Conservation (phyloP, 2,797 vertebrate species). For the Salmo trutta region DNA sequence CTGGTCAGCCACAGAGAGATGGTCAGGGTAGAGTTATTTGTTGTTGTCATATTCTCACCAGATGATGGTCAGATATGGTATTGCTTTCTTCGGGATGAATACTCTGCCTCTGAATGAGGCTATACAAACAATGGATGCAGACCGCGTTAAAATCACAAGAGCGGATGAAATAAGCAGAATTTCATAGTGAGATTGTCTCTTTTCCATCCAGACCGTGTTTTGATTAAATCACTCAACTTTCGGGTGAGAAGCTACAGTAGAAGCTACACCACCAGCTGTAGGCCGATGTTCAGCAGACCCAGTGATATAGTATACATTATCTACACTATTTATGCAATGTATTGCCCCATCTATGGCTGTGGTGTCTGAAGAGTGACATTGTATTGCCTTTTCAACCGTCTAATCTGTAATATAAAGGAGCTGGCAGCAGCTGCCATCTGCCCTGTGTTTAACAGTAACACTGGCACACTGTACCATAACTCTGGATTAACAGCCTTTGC, state of each 20-base stretch:
- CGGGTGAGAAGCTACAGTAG: background rate
- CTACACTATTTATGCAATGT: background rate
- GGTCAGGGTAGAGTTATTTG: no score
- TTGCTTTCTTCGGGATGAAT: no score
- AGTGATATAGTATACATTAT: background rate
- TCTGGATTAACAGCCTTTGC: constrained; percentile 67
- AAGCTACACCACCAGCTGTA: background rate
- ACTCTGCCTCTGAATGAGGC: no score
- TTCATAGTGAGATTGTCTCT: background rate
- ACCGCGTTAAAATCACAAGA: no score
- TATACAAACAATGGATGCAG: no score
- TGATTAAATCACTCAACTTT: no score
- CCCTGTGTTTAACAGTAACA: constrained; percentile 67
- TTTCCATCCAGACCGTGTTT: no score
- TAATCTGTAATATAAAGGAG: constrained; percentile 53
- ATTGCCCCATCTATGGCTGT: constrained; percentile 20
- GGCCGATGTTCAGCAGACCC: background rate
- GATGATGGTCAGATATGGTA: no score
- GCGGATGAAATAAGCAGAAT: background rate
- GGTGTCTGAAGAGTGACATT: constrained; percentile 41
- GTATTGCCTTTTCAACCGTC: constrained; percentile 40
- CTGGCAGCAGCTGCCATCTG: constrained; percentile 67
- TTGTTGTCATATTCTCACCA: no score
- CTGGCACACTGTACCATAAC: constrained; percentile 64
- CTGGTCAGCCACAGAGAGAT: no score